phyloP scores from a whole-genome alignment of 2,797 vertebrate species.

The Oryzias dopingdopingensis region DNA sequence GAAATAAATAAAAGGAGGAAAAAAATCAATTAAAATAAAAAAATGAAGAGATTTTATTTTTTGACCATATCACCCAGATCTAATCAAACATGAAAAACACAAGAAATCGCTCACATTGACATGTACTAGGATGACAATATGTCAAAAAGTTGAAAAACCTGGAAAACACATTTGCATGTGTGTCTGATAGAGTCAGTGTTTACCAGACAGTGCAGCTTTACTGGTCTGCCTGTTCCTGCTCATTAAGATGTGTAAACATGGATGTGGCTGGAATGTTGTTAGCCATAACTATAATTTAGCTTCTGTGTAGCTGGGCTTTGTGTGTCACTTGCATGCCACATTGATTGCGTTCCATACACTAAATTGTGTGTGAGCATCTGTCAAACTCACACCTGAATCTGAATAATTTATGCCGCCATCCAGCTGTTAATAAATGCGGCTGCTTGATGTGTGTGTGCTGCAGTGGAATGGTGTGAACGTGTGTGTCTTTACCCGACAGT shows the following conservation, averaged over 20 bases:
- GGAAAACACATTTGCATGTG: too few relatives aligned
- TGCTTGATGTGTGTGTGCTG: conserved; percentile 9
- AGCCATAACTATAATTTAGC: conserved; percentile 8
- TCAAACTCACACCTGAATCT: conserved; percentile 21
- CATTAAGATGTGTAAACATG: background rate
- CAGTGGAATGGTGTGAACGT: conserved; percentile 4
- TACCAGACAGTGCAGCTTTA: background rate
- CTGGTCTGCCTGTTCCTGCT: background rate
- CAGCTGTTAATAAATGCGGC: conserved; percentile 21
- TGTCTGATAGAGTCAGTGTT: conserved; percentile 3
- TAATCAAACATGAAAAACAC: too few relatives aligned
- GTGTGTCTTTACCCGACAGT: conserved; percentile 18
- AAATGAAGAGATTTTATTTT: too few relatives aligned
- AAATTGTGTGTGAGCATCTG: conserved; percentile 20
- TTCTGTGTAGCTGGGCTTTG: conserved; percentile 11
- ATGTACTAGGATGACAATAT: too few relatives aligned
- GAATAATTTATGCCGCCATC: conserved; percentile 35
- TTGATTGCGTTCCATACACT: conserved; percentile 32
- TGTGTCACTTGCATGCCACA: conserved; percentile 14
- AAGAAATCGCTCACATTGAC: too few relatives aligned
- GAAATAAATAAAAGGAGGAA: too few relatives aligned
- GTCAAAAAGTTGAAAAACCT: too few relatives aligned
- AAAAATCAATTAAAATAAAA: too few relatives aligned
- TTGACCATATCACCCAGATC: too few relatives aligned
- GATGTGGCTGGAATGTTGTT: background rate